Evolutionary conservation across 1,140 invertebrate genomes (phyloP), one percentile per base, ranked within the genome.

Genomic region (Babylonia areolata): DNA sequence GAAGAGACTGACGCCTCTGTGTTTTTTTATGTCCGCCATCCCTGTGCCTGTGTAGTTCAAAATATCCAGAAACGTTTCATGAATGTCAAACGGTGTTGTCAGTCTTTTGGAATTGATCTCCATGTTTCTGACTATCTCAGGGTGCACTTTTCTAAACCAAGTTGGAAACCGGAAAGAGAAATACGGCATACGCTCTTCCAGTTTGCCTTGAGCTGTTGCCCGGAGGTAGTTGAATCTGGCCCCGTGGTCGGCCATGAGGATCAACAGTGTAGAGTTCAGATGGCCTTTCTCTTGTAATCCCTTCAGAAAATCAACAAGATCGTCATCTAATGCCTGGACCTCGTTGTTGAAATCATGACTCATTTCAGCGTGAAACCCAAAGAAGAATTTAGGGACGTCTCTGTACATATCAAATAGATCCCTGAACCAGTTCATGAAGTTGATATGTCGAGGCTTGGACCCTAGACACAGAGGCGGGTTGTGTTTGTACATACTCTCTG

Each of bases 231-330:
- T 97, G 95, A 97, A 98, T 51, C 98, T 94, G 90, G 98, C 96
- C 89, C 98, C 98, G 93, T 99, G 98, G 94, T 99, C 98, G 90
- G 97, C 98, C 90, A 98, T 95, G 15, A 99, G 95, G 39, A 99
- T 95, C 0, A 99, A 93, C 0, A 95, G 92, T 0, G 96, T 96
- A 83, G 95, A 93, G 51, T 95, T 92, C 9, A 95, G 89, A 58
- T 89, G 82, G 0, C 89, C 87, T 23, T 84, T 77, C 97, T 78
- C 96, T 95, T 94, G 97, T 95, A 84, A 98, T 95, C 92, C 98
- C 97, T 94, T 97, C 3, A 94, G 75, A 73, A 92, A 90, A 78
- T 95, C 94, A 3, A 98, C 90, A 95, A 97, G 97, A 1, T 96
- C 94, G 15, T 95, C 89, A 77, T 94, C 11, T 97, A 93, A 92